Percentiles rank a stretch among this genome's conserved stretches.
Evolutionary conservation across 2,113 vertebrate species (phyloP).

Genomic region (Strix uralensis): DNA sequence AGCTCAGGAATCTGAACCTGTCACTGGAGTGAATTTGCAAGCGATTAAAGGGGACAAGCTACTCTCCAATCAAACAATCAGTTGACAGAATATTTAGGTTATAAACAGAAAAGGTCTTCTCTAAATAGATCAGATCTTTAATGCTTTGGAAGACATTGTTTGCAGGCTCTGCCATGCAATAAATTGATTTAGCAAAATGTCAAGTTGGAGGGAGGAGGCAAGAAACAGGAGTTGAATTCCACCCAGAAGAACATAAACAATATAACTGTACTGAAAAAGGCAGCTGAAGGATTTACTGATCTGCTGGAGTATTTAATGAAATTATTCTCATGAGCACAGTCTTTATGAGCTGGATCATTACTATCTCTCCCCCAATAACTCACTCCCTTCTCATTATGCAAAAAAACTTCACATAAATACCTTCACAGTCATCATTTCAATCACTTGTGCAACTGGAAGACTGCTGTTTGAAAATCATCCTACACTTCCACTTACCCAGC

Average conservation of each 20-base stretch:
- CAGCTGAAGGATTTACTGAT: slow-evolving; percentile 40
- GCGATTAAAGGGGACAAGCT: not conserved
- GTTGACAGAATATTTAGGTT: not conserved
- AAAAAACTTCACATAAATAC: not conserved
- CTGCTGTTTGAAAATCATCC: not conserved
- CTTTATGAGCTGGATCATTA: not conserved
- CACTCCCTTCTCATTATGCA: not conserved
- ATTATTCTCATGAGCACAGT: not conserved
- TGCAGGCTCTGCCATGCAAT: not conserved
- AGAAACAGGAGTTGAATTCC: slow-evolving; percentile 3
- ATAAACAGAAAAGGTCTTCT: not conserved
- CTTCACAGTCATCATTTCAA: not conserved
- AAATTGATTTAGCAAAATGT: slow-evolving; percentile 25
- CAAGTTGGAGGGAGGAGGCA: not conserved
- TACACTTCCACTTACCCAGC: not conserved
- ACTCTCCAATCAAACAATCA: not conserved
- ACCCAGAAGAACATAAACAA: not conserved
- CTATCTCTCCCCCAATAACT: not conserved
- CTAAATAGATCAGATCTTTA: not conserved
- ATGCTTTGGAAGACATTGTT: not conserved
- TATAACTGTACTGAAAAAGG: not conserved
- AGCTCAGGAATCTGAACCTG: not conserved
- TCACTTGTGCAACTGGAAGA: not conserved
- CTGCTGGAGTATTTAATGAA: slow-evolving; percentile 16
- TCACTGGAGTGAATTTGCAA: not conserved